Percentiles rank a stretch among this genome's conserved stretches.
phyloP scores from a whole-genome alignment of 2,113 vertebrate species.

The Pseudopipra pipra region DNA sequence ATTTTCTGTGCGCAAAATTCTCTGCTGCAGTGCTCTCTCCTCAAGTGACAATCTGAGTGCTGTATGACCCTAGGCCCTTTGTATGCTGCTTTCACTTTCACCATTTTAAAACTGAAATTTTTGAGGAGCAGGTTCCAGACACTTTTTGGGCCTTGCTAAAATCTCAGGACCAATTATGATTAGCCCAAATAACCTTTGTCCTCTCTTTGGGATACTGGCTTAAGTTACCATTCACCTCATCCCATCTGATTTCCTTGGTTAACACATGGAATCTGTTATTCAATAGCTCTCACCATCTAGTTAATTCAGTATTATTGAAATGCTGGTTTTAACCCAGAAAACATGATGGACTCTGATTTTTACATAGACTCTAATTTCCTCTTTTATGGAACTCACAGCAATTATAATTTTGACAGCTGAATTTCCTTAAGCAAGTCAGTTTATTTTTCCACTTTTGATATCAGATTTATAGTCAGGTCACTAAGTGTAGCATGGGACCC shows the following conservation, averaged over 20 bases:
- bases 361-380: conserved; percentile 47
- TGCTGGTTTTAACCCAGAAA: conserved; percentile 48
- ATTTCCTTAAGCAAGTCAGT: conserved; percentile 33
- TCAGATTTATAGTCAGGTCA: conserved; percentile 56
- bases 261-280: conserved; percentile 25
- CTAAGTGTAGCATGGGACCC: too few species aligned
- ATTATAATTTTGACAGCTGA: conserved; percentile 51
- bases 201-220: neutral
- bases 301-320: conserved; percentile 38
- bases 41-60: neutral
- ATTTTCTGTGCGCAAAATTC: neutral
- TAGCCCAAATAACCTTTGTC: neutral
- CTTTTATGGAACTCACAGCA: conserved; percentile 61
- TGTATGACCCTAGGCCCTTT: neutral
- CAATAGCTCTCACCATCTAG: conserved; percentile 38
- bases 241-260: conserved; percentile 5
- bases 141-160: neutral
- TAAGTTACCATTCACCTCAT: conserved; percentile 30
- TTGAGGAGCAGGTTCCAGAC: neutral
- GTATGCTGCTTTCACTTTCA: neutral
- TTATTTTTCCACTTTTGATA: conserved; percentile 58
- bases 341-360: conserved; percentile 43
- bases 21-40: neutral
- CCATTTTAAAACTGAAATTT: neutral
- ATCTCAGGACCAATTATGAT: neutral